A percentile compares a stretch with the other conserved stretches of the same genome.
Evolutionary conservation across 1,140 invertebrate species (phyloP).

Genomic region (Parapsyche elsis): DNA sequence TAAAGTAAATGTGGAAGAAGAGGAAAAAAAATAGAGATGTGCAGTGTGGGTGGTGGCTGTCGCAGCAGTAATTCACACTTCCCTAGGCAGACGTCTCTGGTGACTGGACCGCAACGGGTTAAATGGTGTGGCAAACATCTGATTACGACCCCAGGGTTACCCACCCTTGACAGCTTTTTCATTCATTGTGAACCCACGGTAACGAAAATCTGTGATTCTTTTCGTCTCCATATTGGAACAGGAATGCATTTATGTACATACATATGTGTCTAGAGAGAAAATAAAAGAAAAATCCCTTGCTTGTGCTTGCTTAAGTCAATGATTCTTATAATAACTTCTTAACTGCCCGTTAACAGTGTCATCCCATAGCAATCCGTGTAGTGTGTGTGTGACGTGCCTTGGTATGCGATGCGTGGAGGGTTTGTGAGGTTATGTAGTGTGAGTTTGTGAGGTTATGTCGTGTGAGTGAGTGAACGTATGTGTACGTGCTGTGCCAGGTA

Average conservation of each 20-base stretch:
- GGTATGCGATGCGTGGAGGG: no score
- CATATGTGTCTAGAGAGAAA: no score
- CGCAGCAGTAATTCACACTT: conserved; percentile 53
- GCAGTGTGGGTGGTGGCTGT: conserved; percentile 12
- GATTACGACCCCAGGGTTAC: conserved; percentile 48
- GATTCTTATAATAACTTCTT: no score
- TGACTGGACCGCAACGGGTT: conserved; percentile 47
- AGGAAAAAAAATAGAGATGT: conserved; percentile 18
- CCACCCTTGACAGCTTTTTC: conserved; percentile 46
- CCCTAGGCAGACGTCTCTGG: conserved; percentile 46
- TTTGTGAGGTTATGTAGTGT: no score
- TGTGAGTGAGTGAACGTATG: not conserved
- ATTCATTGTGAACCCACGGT: not conserved
- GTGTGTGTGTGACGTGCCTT: no score
- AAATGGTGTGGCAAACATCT: conserved; percentile 55
- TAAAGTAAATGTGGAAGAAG: no score
- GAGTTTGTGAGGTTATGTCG: no score
- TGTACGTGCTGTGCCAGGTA: not conserved
- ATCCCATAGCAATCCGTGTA: no score
- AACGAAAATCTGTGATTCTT: not conserved
- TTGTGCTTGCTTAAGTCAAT: no score
- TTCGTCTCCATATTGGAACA: not conserved
- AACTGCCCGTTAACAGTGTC: no score
- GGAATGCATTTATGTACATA: no score
- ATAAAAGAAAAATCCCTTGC: no score